Base-by-base conservation (phyloP, 2,888 invertebrate genomes). In the Erebia epiphron region DNA sequence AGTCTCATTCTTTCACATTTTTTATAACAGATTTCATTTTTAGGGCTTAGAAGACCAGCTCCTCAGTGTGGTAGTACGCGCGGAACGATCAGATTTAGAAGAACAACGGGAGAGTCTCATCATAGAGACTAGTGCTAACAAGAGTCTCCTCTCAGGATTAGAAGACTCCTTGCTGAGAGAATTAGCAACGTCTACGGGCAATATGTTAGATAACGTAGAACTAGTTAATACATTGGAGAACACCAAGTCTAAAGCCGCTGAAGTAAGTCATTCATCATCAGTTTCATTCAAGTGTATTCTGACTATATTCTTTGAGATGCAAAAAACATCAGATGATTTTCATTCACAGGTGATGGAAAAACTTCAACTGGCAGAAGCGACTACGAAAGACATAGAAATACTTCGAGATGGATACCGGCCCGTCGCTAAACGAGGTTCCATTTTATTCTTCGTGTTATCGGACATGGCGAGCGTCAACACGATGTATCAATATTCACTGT, bases 401-500 rank as follows among this genome's bases (percentile, higher is more conserved):
- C 90, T 98, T 0, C 94, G 98, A 61, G 97, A 98, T 78, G 97
- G 97, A 0, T 98, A 98, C 89, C 94, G 98, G 43, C 95, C 97
- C 0, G 98, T 96, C 0, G 98, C 98, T 0, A 96, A 95, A 78
- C 95, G 98, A 67, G 98, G 98, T 7, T 98, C 98, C 5, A 96
- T 98, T 65, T 91, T 98, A 65, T 98, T 98, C 90, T 98, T 98
- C 84, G 97, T 98, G 0, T 90, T 98, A 21, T 96, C 97, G 0
- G 98, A 98, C 83, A 97, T 98, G 97, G 96, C 98, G 0, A 94
- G 95, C 0, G 97, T 98, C 3, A 98, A 97, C 86, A 90, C 95
- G 52, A 98, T 98, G 98, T 98, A 98, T 83, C 98, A 98, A 82
- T 98, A 98, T 86, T 98, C 98, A 0, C 90, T 98, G 69, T 95